These are phyloP conservation scores for Ctenomys sociabilis DNA, from an alignment of 2,113 vertebrate genomes.

Conservation along the genomic window DNA sequence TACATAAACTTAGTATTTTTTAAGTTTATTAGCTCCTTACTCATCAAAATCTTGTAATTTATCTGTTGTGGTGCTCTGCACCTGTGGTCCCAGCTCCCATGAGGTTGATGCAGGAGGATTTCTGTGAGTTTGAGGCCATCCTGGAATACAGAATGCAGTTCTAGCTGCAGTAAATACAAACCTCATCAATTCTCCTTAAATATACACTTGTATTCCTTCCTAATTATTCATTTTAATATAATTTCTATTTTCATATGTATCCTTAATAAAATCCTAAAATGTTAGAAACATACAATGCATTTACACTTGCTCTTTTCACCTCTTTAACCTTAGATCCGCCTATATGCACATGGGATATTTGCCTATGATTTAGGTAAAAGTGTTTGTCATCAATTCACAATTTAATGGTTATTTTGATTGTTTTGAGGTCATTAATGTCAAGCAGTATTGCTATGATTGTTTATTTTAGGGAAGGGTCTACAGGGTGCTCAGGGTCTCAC, in stretches of 20 bases:
- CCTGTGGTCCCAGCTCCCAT: too few species aligned
- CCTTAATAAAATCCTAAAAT: neutral
- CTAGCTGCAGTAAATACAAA: neutral
- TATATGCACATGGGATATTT: neutral
- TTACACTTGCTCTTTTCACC: neutral
- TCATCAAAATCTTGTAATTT: neutral
- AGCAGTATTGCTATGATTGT: neutral
- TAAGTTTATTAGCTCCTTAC: neutral
- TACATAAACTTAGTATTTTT: neutral
- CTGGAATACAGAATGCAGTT: neutral
- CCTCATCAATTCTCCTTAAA: neutral
- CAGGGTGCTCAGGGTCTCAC: too few species aligned
- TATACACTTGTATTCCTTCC: neutral
- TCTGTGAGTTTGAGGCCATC: neutral
- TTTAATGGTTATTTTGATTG: neutral
- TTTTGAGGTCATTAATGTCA: neutral
- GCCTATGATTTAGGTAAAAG: neutral
- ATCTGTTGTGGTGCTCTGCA: neutral
- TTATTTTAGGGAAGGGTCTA: neutral
- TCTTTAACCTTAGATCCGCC: neutral
- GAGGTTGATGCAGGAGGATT: neutral
- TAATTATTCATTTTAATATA: neutral
- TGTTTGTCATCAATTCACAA: neutral
- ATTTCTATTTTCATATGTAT: neutral
- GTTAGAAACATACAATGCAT: neutral